phyloP scores from a whole-genome alignment of 2,113 vertebrate genomes.

The Sclerurus mexicanus region DNA sequence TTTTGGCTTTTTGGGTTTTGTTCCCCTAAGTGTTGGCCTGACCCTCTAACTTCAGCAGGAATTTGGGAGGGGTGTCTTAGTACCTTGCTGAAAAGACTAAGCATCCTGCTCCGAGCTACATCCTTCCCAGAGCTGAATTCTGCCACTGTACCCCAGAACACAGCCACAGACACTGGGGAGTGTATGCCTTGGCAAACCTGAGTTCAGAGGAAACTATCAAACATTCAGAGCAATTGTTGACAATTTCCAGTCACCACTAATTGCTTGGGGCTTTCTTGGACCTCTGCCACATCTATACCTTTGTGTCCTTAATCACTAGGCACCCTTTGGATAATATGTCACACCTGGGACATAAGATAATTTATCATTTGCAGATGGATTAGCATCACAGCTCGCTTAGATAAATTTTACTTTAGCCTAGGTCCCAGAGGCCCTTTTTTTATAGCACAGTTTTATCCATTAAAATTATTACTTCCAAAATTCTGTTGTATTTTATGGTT shows the following conservation, averaged over 20 bases:
- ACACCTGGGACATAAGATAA: slow-evolving; percentile 74
- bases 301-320: slow-evolving; percentile 70
- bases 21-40: background rate
- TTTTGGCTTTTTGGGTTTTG: background rate
- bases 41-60: background rate
- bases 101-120: background rate
- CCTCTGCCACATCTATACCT: slow-evolving; percentile 72
- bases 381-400: slow-evolving; percentile 68
- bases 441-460: slow-evolving; percentile 79
- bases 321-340: slow-evolving; percentile 72
- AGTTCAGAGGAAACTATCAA: slow-evolving; percentile 62
- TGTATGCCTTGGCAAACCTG: slow-evolving; percentile 38
- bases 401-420: slow-evolving; percentile 72
- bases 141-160: background rate
- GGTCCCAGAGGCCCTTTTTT: slow-evolving; percentile 74
- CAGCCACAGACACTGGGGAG: background rate
- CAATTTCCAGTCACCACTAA: slow-evolving; percentile 76
- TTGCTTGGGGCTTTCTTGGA: slow-evolving; percentile 69
- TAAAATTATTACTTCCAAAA: slow-evolving; percentile 84
- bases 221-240: slow-evolving; percentile 66
- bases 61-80: background rate
- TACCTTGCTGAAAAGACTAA: background rate
- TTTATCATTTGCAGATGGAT: slow-evolving; percentile 78
- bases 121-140: no score
- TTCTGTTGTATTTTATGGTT: slow-evolving; percentile 79